Evolutionary conservation across 1,140 invertebrate genomes (phyloP), one percentile per base, ranked within the genome.

Genomic region (Fopius arisanus): DNA sequence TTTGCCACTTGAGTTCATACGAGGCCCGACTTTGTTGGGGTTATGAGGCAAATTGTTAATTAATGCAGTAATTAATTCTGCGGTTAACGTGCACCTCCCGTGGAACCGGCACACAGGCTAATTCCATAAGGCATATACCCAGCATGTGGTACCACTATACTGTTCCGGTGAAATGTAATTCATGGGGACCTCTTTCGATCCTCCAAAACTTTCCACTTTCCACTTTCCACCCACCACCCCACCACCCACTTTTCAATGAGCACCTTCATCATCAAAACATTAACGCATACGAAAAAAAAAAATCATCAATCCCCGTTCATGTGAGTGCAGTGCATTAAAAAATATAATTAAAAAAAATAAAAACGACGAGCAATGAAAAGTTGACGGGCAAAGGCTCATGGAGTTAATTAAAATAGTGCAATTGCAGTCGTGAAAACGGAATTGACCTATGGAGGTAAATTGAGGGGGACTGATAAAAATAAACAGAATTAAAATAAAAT

Each of bases 61-160:
- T 83, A 84, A 81, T 82, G 73, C 77, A 67, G 69, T 83, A 84
- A 84, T 84, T 84, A 82, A 84, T 84, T 84, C 81, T 81, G 77
- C 75, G 78, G 75, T 73, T 48, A 54, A 73, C 41, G 48, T 59
- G 67, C 76, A 79, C 77, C 77, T 79, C 16, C 31, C 31, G 29
- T 41, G 37, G 66, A 67, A 73, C 37, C 54, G 54, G 48, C 48
- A 67, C 65, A 41, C 65, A 48, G 65, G 66, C 72, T 82, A 80
- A 82, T 81, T 75, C 75, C 28, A 41, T 28, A 37, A 78, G 79
- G 77, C 33, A 65, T 28, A 59, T n/a, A 51, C 19, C 16, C 48
- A 48, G 7, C 26, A 19, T 59, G 40, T 33, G 62, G 26, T 23
- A 62, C 23, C 23, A 29, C 10, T 9, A 9, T 65, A 12, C 2